These are phyloP conservation scores for Penaeus monodon DNA, from an alignment of 2,888 invertebrate genomes.

Conservation along the genomic window DNA sequence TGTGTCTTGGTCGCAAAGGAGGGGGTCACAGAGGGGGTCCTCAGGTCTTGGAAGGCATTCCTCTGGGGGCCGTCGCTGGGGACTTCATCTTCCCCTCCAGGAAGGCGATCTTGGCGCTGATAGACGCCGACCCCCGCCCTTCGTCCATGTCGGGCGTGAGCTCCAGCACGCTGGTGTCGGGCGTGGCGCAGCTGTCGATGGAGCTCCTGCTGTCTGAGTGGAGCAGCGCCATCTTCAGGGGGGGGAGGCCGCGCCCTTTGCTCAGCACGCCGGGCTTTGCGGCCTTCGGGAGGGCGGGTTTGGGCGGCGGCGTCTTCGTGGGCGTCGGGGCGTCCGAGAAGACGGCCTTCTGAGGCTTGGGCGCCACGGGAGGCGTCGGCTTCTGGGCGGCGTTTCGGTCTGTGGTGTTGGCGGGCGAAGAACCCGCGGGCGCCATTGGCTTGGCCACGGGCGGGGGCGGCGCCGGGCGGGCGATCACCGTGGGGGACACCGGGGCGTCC, in stretches of 20 bases:
- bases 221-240: conserved; percentile 45
- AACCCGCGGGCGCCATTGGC: neutral
- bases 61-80: neutral
- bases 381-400: neutral
- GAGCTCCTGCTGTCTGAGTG: neutral
- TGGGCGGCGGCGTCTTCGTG: neutral
- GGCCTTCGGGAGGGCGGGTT: conserved; percentile 32
- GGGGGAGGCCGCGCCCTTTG: conserved; percentile 46
- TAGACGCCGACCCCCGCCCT: conserved; percentile 6
- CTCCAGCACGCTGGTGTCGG: conserved; percentile 36
- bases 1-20: no score
- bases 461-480: conserved; percentile 34
- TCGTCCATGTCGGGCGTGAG: conserved; percentile 29
- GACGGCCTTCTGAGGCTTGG: neutral
- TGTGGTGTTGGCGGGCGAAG: neutral
- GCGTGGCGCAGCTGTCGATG: conserved; percentile 30
- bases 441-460: conserved; percentile 29
- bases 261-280: conserved; percentile 35
- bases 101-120: conserved; percentile 45
- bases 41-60: neutral
- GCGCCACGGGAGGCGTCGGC: neutral
- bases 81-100: conserved; percentile 46
- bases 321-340: neutral
- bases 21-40: no score
- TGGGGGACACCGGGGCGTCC: conserved; percentile 9